Evolutionary conservation across 2,113 vertebrate species (phyloP), one percentile per base, ranked within the genome.

Genomic region (Gobio gobio): DNA sequence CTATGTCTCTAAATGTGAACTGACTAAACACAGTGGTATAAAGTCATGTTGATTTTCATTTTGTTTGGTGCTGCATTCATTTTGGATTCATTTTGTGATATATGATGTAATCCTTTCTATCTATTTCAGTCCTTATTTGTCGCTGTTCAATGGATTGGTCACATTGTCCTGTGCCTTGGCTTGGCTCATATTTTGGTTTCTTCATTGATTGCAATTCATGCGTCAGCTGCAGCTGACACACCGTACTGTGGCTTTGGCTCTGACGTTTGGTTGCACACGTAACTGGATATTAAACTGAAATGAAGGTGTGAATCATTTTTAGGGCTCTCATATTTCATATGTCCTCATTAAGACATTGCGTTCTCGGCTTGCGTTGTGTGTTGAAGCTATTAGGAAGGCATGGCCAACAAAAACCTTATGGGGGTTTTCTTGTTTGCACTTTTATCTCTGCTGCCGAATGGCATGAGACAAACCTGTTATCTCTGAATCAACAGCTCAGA

Each of bases 241-340:
- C 20, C 0, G 20, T n/a, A 40, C 76, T 7, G 10, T 74, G 18
- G 40, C 70, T 61, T 63, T 13, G 43, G 6, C 29, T 78, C 36
- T 43, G 76, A 59, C 22, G 43, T 74, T 74, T 74, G 70, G 43
- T 24, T 59, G 54, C 54, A 78, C 20, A 26, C 7, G 22, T 78
- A 61, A 43, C 40, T 43, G 56, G 56, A 45, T 63, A 63, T 79
- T 79, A 79, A 63, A n/a, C 76, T 59, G 29, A 58, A 59, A 63
- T 63, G 58, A 63, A 79, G 22, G 36, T 79, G 36, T 79, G 58
- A 79, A 79, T 79, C n/a, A 16, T 78, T 36, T 78, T 40, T 58
- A 58, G 51, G 40, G 10, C 75, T 26, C 54, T 79, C 22, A 63
- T 63, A 20, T 79, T 78, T 43, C 20, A 59, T 10, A 10, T 3